phyloP scores from a whole-genome alignment of 2,797 vertebrate species.

The Smutsia gigantea region DNA sequence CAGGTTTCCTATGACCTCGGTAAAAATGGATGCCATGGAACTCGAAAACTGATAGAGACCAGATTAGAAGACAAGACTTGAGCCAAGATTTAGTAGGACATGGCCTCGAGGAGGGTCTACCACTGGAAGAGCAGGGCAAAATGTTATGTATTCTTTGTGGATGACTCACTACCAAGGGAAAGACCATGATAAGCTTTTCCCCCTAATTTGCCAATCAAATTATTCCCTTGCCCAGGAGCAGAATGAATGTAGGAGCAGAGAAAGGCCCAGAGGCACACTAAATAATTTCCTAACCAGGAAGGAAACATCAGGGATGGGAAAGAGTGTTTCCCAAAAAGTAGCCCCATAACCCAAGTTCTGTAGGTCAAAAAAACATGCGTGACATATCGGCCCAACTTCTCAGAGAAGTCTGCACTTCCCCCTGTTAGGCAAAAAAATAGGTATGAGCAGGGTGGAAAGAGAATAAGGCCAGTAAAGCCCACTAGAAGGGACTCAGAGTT shows the following conservation, averaged over 20 bases:
- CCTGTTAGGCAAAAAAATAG: too few relatives aligned
- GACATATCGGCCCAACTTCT: neutral
- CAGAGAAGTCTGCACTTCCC: neutral
- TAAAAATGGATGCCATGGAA: neutral
- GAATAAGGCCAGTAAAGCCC: too few relatives aligned
- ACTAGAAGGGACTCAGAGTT: too few relatives aligned
- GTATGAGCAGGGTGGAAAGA: too few relatives aligned
- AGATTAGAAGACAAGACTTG: neutral
- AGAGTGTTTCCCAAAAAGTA: neutral
- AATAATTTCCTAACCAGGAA: neutral
- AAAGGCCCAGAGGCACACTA: neutral
- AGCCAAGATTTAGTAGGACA: neutral
- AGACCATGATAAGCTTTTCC: neutral
- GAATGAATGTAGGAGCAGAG: neutral
- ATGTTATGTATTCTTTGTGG: neutral
- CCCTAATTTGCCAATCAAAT: neutral
- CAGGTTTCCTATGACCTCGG: neutral
- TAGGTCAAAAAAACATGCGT: neutral
- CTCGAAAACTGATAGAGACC: neutral
- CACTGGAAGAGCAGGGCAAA: neutral
- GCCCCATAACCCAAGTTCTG: neutral
- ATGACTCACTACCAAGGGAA: neutral
- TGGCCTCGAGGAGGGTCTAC: neutral
- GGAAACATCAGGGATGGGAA: neutral
- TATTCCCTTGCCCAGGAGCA: neutral